These are phyloP conservation scores for Gymnogyps californianus DNA, from an alignment of 2,113 vertebrate genomes.

Conservation along the genomic window DNA sequence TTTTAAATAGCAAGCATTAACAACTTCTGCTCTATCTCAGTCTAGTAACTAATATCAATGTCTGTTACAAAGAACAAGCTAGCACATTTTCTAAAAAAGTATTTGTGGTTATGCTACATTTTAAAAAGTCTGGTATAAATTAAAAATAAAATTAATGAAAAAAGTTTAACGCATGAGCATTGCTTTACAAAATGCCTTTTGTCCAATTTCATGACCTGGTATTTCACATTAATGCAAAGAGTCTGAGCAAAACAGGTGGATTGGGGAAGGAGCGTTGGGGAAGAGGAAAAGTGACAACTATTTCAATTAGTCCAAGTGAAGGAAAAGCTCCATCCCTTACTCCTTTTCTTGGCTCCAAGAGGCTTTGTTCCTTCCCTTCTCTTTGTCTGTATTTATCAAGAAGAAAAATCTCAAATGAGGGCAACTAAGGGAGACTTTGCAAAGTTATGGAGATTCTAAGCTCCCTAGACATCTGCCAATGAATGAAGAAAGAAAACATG, in stretches of 20 bases:
- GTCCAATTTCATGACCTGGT: background rate
- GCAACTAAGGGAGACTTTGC: background rate
- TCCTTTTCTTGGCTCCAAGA: background rate
- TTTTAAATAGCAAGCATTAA: background rate
- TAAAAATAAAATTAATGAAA: background rate
- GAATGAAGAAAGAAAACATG: background rate
- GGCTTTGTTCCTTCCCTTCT: background rate
- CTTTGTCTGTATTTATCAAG: background rate
- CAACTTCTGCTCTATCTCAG: background rate
- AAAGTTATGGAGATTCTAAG: background rate
- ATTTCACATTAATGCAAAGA: background rate
- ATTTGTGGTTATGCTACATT: background rate
- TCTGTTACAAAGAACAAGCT: background rate
- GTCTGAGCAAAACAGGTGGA: background rate
- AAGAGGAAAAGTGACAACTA: background rate
- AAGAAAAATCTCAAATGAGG: background rate
- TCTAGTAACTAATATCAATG: background rate
- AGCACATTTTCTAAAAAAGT: background rate
- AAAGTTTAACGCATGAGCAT: background rate
- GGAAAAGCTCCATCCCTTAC: background rate
- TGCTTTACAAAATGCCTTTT: background rate
- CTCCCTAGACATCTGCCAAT: background rate
- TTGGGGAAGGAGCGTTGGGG: background rate
- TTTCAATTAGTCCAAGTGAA: background rate
- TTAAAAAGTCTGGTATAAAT: background rate